Evolutionary conservation across 2,797 vertebrate species (phyloP).

Genomic region (Pagetopsis macropterus): DNA sequence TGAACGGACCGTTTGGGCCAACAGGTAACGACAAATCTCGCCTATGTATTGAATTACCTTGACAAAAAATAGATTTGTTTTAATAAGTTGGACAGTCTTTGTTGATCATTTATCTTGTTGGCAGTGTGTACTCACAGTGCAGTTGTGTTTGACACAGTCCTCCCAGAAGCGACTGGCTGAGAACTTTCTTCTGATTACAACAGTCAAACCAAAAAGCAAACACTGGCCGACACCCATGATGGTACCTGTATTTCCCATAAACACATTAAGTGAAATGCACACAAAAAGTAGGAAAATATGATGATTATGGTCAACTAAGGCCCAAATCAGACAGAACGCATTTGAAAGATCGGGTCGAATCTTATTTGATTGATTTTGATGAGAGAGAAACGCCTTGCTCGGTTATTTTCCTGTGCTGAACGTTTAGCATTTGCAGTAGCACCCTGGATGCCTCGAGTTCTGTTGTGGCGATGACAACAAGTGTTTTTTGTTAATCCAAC

Average conservation of each 20-base stretch:
- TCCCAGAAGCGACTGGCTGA: conserved; percentile 93
- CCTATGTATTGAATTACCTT: conserved; percentile 93
- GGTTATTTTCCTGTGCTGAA: too few species aligned
- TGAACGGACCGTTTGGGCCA: conserved; percentile 83
- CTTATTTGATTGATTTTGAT: too few species aligned
- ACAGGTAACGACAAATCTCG: conserved; percentile 91
- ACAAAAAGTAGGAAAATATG: neutral
- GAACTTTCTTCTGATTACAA: conserved; percentile 91
- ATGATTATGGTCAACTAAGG: neutral
- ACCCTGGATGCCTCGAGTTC: too few species aligned
- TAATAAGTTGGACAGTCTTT: neutral
- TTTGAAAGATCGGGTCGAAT: too few species aligned
- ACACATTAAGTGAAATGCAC: neutral
- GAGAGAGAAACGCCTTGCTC: too few species aligned
- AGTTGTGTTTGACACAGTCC: conserved; percentile 89
- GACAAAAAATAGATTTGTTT: neutral
- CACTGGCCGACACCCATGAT: conserved; percentile 93
- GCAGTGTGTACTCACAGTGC: conserved; percentile 84
- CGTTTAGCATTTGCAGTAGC: too few species aligned
- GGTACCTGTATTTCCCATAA: conserved; percentile 79
- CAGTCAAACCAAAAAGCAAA: conserved; percentile 88
- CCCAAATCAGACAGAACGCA: too few species aligned
- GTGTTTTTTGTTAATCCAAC: too few species aligned
- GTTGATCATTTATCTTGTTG: neutral
- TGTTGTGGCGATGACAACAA: too few species aligned